These are phyloP conservation scores for Eurosta solidaginis DNA, from an alignment of 1,140 invertebrate species.

Conservation along the genomic window DNA sequence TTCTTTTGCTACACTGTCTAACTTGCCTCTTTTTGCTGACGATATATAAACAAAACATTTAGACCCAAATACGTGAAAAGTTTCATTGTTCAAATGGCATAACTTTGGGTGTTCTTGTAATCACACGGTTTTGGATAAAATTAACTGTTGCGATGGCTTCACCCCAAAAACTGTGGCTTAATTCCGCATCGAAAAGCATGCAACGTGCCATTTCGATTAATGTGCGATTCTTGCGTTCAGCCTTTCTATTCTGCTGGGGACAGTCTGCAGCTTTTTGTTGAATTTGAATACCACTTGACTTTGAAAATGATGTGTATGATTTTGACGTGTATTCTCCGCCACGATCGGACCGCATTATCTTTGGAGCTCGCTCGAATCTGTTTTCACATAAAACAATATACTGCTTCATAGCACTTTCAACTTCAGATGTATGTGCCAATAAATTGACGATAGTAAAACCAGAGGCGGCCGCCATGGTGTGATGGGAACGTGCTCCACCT, in stretches of 20 bases:
- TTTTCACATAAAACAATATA: no score
- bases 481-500: no score
- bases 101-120: conserved; percentile 38
- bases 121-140: no score
- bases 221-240: conserved; percentile 49
- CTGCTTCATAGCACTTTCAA: no score
- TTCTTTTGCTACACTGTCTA: conserved; percentile 41
- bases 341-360: no score
- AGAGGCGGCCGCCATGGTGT: no score
- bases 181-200: conserved; percentile 43
- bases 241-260: conserved; percentile 58
- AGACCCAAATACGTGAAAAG: conserved; percentile 49
- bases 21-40: conserved; percentile 46
- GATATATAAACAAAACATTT: conserved; percentile 50
- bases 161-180: conserved; percentile 58
- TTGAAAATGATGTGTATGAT: no score
- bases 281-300: conserved; percentile 46
- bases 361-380: no score
- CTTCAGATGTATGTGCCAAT: no score
- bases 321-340: no score
- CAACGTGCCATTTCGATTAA: conserved; percentile 49
- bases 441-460: no score
- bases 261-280: conserved; percentile 45
- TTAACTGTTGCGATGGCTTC: conserved; percentile 58
- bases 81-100: conserved; percentile 43